Evolutionary conservation across 2,113 vertebrate species (phyloP), one percentile per base, ranked within the genome.

Genomic region (Zosterops japonicus): DNA sequence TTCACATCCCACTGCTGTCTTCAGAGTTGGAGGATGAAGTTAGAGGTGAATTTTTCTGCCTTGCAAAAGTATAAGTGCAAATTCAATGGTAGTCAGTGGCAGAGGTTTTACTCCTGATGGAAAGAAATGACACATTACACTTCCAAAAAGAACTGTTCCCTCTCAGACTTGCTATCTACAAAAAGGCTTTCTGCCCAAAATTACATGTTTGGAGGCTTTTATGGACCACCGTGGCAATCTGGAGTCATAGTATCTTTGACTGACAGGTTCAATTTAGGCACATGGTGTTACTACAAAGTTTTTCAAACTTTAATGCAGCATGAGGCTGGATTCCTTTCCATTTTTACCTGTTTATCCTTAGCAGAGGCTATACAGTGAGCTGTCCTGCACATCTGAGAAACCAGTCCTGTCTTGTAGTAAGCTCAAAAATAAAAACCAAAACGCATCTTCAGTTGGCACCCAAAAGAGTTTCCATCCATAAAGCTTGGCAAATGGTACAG

Each of bases 141-240:
- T 87, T 81, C 72, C 59, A 33, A 83, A 25, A 18, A 87, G 81
- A 81, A 39, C 27, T 61, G 50, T 14, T 77, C 10, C 22, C 8
- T 53, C 59, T 77, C 55, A 74, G 50, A 42, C 9, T 76, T 60
- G 4, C 22, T 80, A 44, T 14, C 47, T 70, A 33, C 25, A 14
- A 36, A 86, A 80, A 72, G 22, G 8, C 5, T n/a, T 90, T 69
- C 83, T 92, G 24, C 28, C 69, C n/a, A 57, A 89, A 95, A 70
- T 60, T 2, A 35, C 8, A 6, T 23, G 2, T 83, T 72, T 53
- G 7, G 2, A 19, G 12, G 0, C 0, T 77, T 77, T 74, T 60
- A 27, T 24, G 36, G 46, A 90, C n/a, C n/a, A 18, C 35, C 7
- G 0, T 42, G 42, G 52, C 23, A 55, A 29, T 42, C 50, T 93